Conservation (phyloP, 2,888 invertebrate genomes). For the Mamestra brassicae region DNA sequence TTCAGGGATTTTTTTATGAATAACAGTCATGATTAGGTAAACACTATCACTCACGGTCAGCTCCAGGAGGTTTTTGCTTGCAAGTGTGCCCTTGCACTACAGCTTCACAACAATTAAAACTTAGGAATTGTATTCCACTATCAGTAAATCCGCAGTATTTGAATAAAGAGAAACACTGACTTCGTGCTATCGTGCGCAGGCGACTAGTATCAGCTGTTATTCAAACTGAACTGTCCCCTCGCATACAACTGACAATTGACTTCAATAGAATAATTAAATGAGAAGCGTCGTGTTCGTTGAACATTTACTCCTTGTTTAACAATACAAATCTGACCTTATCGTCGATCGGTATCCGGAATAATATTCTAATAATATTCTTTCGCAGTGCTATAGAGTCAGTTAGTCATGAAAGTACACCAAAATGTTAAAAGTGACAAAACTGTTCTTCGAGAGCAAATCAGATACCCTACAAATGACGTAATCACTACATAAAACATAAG, state of each 20-base stretch:
- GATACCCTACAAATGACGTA: background rate
- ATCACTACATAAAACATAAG: background rate
- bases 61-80: background rate
- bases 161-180: slow-evolving; percentile 9
- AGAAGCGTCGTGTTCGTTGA: slow-evolving; percentile 42
- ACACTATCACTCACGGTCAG: slow-evolving; percentile 28
- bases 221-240: slow-evolving; percentile 70
- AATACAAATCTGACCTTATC: slow-evolving; percentile 38
- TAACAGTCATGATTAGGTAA: background rate
- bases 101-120: slow-evolving; percentile 4
- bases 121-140: slow-evolving; percentile 40
- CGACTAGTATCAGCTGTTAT: slow-evolving; percentile 67
- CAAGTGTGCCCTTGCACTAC: background rate
- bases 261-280: slow-evolving; percentile 86
- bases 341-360: background rate
- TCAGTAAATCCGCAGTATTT: slow-evolving; percentile 25
- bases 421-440: background rate
- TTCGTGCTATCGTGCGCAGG: slow-evolving; percentile 39
- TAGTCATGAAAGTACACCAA: background rate
- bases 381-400: background rate
- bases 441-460: background rate
- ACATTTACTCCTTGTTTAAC: slow-evolving; percentile 27
- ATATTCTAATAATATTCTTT: background rate
- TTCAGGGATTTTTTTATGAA: background rate
- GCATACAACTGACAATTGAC: slow-evolving; percentile 86